Base-by-base conservation (phyloP, 2,113 vertebrate species). In the Anseranas semipalmata region DNA sequence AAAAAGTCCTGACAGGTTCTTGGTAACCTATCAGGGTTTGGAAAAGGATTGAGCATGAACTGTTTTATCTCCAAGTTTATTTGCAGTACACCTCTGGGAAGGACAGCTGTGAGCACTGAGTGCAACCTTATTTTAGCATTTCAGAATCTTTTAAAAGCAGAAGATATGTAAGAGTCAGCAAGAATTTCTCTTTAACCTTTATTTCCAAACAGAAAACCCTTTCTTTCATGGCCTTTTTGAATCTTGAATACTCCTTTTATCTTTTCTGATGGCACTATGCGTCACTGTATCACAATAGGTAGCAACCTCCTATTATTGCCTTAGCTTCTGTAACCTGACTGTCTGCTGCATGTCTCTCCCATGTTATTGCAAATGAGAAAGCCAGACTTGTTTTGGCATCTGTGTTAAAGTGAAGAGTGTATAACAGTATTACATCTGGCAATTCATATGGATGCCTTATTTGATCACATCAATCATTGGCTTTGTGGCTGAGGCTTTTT, bases 401-500 rank as follows among this genome's bases (percentile, higher is more conserved):
- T 90, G 53, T 92, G 89, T 73, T 95, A 82, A 89, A 92, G 45
- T 76, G 80, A 96, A 63, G 81, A 85, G 73, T 58, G 68, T 76
- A 25, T 50, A 91, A 82, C 60, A 56, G 39, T 90, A 85, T 95
- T 73, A 35, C n/a, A 89, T 85, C 65, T 94, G 92, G 96, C 89
- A 96, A 92, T 66, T 96, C 84, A 67, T 89, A 81, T 79, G 91
- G 84, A 55, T 89, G 84, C 89, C 92, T 90, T 80, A 71, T 94
- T 96, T 73, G 62, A 95, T 93, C 86, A 76, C 92, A 91, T 95
- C 94, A 93, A 5, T 95, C 73, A 72, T 1, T 85, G 73, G 13
- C 81, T 93, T 90, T 92, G 70, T 2, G 10, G 60, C 55, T 92
- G 73, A 82, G 80, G 19, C 30, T 82, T 85, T 73, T 85, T 89